phyloP scores from a whole-genome alignment of 1,140 invertebrate genomes.

The Drosophila lacertosa region DNA sequence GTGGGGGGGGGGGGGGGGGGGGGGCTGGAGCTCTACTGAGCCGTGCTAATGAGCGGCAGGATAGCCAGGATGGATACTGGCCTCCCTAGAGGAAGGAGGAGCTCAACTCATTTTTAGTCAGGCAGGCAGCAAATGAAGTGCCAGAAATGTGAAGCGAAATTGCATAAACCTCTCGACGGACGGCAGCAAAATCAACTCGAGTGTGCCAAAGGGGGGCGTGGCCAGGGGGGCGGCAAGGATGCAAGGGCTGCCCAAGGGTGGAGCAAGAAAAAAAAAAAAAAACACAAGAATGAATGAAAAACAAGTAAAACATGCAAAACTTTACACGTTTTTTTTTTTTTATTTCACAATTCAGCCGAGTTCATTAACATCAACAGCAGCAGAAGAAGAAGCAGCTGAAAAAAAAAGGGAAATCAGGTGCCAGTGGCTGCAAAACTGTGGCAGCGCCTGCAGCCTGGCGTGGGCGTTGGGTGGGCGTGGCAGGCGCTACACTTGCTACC shows the following conservation, averaged over 20 bases:
- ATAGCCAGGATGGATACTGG: slow-evolving; percentile 24
- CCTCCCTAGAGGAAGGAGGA: slow-evolving; percentile 12
- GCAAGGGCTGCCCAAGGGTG: not conserved
- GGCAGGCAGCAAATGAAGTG: slow-evolving; percentile 72
- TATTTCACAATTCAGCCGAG: slow-evolving; percentile 56
- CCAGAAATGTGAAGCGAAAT: slow-evolving; percentile 79
- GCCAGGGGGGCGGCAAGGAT: not conserved
- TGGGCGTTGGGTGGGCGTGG: slow-evolving; percentile 2
- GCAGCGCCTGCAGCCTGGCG: not conserved
- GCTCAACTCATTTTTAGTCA: slow-evolving; percentile 28
- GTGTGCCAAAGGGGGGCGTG: too few relatives aligned
- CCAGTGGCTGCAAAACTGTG: slow-evolving; percentile 62
- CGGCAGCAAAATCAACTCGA: slow-evolving; percentile 56
- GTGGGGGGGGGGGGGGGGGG: not conserved
- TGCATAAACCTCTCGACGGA: slow-evolving; percentile 74
- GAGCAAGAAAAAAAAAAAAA: slow-evolving; percentile 20
- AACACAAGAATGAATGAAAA: too few relatives aligned
- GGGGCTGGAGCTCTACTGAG: slow-evolving; percentile 33
- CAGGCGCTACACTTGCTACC: slow-evolving; percentile 47
- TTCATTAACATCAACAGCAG: slow-evolving; percentile 79
- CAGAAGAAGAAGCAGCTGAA: too few relatives aligned
- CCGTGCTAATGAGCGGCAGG: slow-evolving; percentile 49
- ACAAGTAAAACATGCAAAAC: slow-evolving; percentile 35
- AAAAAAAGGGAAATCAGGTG: slow-evolving; percentile 59
- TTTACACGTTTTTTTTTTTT: slow-evolving; percentile 31